Percentiles rank a stretch among this genome's conserved stretches.
Conservation (phyloP, 2,888 invertebrate species). For the Phengaris alcon region DNA sequence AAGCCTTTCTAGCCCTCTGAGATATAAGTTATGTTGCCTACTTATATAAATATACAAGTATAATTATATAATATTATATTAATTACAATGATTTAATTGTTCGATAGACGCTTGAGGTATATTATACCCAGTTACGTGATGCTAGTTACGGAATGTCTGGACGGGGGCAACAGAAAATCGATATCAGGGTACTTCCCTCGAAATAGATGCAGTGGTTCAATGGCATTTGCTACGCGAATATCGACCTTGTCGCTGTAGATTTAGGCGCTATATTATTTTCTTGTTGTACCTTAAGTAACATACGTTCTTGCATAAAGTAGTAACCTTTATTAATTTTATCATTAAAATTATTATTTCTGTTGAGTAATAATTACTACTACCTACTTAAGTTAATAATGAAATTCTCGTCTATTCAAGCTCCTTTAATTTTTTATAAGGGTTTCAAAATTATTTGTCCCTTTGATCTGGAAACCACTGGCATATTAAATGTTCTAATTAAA, state of each 20-base stretch:
- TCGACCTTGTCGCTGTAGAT: slow-evolving; percentile 1
- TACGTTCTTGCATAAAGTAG: background rate
- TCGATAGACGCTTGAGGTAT: background rate
- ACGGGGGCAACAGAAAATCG: slow-evolving; percentile 62
- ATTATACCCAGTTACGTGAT: slow-evolving; percentile 24
- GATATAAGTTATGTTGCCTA: too few species aligned
- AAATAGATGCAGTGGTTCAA: slow-evolving; percentile 42
- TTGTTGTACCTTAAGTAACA: background rate
- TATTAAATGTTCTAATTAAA: slow-evolving; percentile 23
- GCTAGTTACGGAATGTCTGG: slow-evolving; percentile 48
- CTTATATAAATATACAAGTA: too few species aligned
- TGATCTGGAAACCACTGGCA: slow-evolving; percentile 22
- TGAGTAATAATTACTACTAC: background rate
- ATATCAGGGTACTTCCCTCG: slow-evolving; percentile 75
- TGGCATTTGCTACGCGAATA: slow-evolving; percentile 47
- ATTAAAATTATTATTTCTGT: background rate
- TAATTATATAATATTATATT: too few species aligned
- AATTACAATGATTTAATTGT: background rate
- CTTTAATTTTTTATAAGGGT: slow-evolving; percentile 15
- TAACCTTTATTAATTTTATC: background rate
- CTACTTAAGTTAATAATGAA: background rate
- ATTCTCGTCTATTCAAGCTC: background rate
- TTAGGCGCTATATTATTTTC: background rate
- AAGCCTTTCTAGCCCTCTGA: too few species aligned
- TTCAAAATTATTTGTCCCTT: slow-evolving; percentile 18